A percentile compares a stretch with the other conserved stretches of the same genome.
These are phyloP conservation scores for Natator depressus DNA, from an alignment of 2,113 vertebrate genomes.

Conservation along the genomic window DNA sequence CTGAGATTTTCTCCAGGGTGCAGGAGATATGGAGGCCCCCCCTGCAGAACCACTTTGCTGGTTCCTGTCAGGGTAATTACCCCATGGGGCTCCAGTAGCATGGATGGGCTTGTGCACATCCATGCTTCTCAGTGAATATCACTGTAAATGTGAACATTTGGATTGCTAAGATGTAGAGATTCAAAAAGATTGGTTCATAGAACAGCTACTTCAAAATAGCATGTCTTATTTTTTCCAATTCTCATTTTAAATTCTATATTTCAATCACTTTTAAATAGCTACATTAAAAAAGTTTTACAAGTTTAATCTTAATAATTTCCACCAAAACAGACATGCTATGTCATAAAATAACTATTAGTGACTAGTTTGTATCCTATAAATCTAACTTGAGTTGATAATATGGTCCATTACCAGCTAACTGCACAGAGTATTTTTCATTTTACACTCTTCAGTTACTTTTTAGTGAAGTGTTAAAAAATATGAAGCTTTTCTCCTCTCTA, in stretches of 20 bases:
- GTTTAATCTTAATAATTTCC: conserved; percentile 84
- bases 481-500: conserved; percentile 89
- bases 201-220: conserved; percentile 29
- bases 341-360: conserved; percentile 91
- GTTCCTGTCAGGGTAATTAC: neutral
- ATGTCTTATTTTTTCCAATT: conserved; percentile 67
- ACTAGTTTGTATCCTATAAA: conserved; percentile 90
- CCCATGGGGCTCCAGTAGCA: fast-evolving
- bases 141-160: neutral
- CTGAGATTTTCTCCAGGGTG: neutral
- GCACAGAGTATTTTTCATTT: conserved; percentile 91
- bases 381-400: conserved; percentile 90
- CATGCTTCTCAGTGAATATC: neutral
- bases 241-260: conserved; percentile 65
- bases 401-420: conserved; percentile 93
- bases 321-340: conserved; percentile 79
- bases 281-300: conserved; percentile 81
- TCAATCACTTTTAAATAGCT: conserved; percentile 73
- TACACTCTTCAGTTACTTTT: conserved; percentile 89
- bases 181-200: neutral
- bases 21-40: no score
- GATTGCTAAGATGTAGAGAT: neutral
- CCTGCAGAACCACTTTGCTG: neutral
- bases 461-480: conserved; percentile 89
- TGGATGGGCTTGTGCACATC: neutral